Base-by-base conservation (phyloP, 1,140 invertebrate species). In the Scaptomyza montana region DNA sequence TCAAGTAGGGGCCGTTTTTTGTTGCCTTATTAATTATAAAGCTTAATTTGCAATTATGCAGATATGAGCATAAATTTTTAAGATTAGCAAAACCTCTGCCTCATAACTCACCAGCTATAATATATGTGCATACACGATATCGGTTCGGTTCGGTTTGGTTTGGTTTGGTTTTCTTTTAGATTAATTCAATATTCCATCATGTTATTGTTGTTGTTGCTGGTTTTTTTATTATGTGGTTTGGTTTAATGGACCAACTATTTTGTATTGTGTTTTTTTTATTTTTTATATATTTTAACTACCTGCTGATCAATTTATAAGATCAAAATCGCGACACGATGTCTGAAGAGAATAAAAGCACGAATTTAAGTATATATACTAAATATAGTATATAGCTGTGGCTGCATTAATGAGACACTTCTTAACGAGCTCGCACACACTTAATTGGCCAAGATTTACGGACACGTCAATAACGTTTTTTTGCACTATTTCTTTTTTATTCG, bases 41-140 rank as follows among this genome's bases (percentile, higher is more conserved):
- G 78, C 78, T 86, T 86, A 86, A 86, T 86, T 86, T 86, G 81
- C 82, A 82, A 87, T 86, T 86, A 86, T 86, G 82, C 82, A 86
- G 82, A 86, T 86, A 86, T 78, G 78, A 79, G 82, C 84, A 86
- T 86, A 87, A 81, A 86, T 86, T 87, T 86, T 67, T 21, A 71
- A 71, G 70, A 74, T 66, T 61, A 49, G 45, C 67, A 73, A 71
- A 33, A 33, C 5, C 5, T 33, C 7, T 78, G 71, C 39, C 75
- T 67, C 75, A 86, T 86, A 86, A 86, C 82, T 86, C 79, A 86
- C 82, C 80, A 69, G 67, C 12, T 65, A 39, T 89, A 86, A 82
- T 89, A 74, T 89, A 86, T 86, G 81, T 82, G 82, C 82, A 86
- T 86, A 86, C 61, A 72, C 77, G 45, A 54, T 66, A 74, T 68